These are phyloP conservation scores for Sminthopsis crassicaudata DNA, from an alignment of 2,113 vertebrate genomes.

Conservation along the genomic window DNA sequence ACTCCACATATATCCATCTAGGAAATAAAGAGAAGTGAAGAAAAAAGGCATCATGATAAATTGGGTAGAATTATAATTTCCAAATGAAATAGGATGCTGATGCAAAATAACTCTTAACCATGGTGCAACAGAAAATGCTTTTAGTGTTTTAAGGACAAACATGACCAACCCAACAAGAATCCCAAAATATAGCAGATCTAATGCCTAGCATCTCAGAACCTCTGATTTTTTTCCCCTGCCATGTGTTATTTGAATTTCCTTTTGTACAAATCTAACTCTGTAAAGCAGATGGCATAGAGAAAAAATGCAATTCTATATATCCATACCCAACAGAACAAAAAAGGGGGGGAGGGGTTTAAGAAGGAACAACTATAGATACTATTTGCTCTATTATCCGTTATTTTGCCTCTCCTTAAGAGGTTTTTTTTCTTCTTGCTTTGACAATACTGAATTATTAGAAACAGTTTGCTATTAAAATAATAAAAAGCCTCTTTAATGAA, in stretches of 20 bases:
- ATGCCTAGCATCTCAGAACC: conserved; percentile 4
- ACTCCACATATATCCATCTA: conserved; percentile 23
- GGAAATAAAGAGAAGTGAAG: conserved; percentile 22
- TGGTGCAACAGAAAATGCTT: background rate
- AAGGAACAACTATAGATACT: conserved; percentile 41
- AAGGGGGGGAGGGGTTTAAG: background rate
- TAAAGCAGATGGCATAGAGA: conserved; percentile 30
- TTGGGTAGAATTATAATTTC: conserved; percentile 34
- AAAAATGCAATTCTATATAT: conserved; percentile 53
- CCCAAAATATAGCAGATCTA: background rate
- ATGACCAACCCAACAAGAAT: background rate
- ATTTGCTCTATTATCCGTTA: conserved; percentile 24
- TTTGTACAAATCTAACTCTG: conserved; percentile 43
- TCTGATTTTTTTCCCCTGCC: conserved; percentile 40
- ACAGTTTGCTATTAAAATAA: background rate
- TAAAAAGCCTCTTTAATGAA: conserved; percentile 43
- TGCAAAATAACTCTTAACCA: background rate
- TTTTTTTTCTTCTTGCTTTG: background rate
- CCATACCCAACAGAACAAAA: conserved; percentile 43
- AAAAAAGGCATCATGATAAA: background rate
- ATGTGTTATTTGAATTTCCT: conserved; percentile 41
- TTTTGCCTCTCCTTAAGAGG: conserved; percentile 39
- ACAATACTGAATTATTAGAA: conserved; percentile 44
- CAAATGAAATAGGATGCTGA: background rate
- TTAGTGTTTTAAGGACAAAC: conserved; percentile 21